Conservation (phyloP, 2,888 invertebrate species). For the Phengaris alcon region DNA sequence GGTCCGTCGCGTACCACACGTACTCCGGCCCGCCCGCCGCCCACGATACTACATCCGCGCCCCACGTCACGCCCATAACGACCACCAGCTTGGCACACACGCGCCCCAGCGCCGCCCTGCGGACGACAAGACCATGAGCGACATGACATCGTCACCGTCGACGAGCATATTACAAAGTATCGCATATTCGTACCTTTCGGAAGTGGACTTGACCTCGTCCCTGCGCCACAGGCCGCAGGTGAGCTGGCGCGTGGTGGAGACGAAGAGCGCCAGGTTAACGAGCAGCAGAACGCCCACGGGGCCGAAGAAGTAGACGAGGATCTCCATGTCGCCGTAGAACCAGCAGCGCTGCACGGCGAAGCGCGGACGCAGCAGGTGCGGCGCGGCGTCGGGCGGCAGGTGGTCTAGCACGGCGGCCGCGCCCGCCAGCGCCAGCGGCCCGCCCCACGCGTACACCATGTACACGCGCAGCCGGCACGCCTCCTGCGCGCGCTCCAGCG, state of each 20-base stretch:
- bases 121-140: background rate
- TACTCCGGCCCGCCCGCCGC: constrained; percentile 88
- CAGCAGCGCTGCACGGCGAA: constrained; percentile 90
- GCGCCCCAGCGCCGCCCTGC: constrained; percentile 86
- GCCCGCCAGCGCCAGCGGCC: constrained; percentile 86
- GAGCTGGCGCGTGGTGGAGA: constrained; percentile 89
- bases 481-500: constrained; percentile 91
- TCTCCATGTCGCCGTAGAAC: constrained; percentile 91
- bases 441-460: constrained; percentile 91
- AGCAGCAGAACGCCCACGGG: constrained; percentile 89
- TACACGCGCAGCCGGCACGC: constrained; percentile 88
- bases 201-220: constrained; percentile 91
- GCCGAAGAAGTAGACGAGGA: constrained; percentile 91
- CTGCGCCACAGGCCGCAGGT: constrained; percentile 94
- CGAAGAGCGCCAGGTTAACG: constrained; percentile 88
- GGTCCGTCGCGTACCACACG: constrained; percentile 90
- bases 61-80: constrained; percentile 77
- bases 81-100: constrained; percentile 92
- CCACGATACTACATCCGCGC: constrained; percentile 91
- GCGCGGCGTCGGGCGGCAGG: constrained; percentile 77
- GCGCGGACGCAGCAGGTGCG: constrained; percentile 84
- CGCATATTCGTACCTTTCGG: constrained; percentile 53
- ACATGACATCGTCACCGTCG: background rate
- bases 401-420: constrained; percentile 86
- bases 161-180: background rate